Evolutionary conservation across 2,113 vertebrate genomes (phyloP).

Genomic region (Chroicocephalus ridibundus): DNA sequence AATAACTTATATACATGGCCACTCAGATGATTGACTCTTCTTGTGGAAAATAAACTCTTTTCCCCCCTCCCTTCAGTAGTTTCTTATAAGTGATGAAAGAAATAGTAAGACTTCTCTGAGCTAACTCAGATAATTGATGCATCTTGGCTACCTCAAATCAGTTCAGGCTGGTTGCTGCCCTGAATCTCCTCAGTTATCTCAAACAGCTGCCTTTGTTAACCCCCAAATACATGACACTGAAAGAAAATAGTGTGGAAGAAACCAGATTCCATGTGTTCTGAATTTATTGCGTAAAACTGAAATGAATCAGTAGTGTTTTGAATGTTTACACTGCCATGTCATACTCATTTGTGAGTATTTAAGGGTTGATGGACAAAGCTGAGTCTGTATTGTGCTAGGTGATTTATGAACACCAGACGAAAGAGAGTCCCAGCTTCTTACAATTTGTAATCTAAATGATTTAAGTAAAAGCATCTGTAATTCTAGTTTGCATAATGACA

Average conservation of each 20-base stretch:
- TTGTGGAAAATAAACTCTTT: background rate
- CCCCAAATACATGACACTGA: background rate
- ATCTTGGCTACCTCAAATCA: background rate
- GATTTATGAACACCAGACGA: background rate
- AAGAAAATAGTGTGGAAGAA: background rate
- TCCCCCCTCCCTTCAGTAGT: rapidly evolving
- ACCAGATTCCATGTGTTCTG: background rate
- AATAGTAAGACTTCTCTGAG: background rate
- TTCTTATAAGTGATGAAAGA: background rate
- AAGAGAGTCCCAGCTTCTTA: background rate
- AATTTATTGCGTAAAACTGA: background rate
- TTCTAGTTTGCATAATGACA: background rate
- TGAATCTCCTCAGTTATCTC: background rate
- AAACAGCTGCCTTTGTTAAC: background rate
- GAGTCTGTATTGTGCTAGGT: background rate
- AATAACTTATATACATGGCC: background rate
- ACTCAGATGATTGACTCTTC: background rate
- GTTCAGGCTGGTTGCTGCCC: background rate
- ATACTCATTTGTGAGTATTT: background rate
- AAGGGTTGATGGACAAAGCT: background rate
- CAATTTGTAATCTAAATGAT: background rate
- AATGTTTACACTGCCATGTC: background rate
- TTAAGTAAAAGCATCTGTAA: background rate
- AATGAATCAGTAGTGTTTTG: background rate
- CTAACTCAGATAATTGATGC: background rate